Evolutionary conservation across 1,140 invertebrate genomes (phyloP), one percentile per base, ranked within the genome.

Genomic region (Nymphalis io): DNA sequence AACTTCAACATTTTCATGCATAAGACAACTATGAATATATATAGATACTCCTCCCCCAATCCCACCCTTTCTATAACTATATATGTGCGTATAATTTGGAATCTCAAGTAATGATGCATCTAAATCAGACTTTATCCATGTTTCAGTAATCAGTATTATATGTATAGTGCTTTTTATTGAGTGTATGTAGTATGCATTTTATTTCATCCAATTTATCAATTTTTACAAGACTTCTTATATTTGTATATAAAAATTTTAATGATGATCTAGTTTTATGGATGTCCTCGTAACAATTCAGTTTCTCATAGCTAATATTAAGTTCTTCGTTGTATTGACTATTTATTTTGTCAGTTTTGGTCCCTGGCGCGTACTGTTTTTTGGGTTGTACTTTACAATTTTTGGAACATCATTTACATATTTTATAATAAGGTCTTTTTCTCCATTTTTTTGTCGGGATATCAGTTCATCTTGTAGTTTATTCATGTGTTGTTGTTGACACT

Each of bases 1-100:
- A 3, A 51, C 11, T 60, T 65, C 33, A 23, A n/a, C 18, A 38
- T 58, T 12, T 16, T 44, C 60, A 21, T 51, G 8, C 11, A 66
- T 68, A 8, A 71, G 23, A 48, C 63, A 33, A 23, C 51, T 66
- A 40, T 69, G 67, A 6, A 73, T 20, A 44, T 60, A 70, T n/a
- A 59, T 53, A 27, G 68, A 70, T 38, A 74, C 72, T n/a, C 72
- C 64, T 11, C 63, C 68, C n/a, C 72, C 67, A 12, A 48, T 69
- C 15, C 39, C 27, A 10, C 64, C 65, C 10, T 57, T 60, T 68
- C 69, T 71, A 40, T 58, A 58, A 10, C 33, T 75, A 39, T 62
- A 69, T 18, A 65, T 65, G 12, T 74, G 68, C 8, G 63, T 60
- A 59, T 74, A 74, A 10, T 75, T 68, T n/a, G 40, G 57, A 16